phyloP scores from a whole-genome alignment of 1,140 invertebrate species.

The Lamellibrachia luymesi region DNA sequence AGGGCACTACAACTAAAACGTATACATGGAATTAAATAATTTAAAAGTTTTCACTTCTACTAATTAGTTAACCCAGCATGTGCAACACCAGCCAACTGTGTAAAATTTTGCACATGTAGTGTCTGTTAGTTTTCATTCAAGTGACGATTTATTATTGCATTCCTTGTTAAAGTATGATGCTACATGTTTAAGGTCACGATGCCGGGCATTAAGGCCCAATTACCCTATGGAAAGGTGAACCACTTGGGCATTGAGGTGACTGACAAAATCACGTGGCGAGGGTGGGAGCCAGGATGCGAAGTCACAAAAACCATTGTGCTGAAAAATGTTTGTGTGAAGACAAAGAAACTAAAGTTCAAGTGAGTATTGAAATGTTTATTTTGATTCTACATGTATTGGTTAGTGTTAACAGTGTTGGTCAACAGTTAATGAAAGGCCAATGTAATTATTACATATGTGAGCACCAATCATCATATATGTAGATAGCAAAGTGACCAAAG shows the following conservation, averaged over 20 bases:
- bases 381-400: too few species aligned
- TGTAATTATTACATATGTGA: neutral
- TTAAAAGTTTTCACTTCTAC: too few species aligned
- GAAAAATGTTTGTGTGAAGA: constrained; percentile 54
- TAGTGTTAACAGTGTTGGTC: too few species aligned
- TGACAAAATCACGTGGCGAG: constrained; percentile 46
- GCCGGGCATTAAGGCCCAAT: constrained; percentile 19
- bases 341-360: constrained; percentile 54
- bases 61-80: too few species aligned
- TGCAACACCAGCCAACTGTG: too few species aligned
- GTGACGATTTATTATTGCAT: too few species aligned
- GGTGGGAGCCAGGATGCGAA: constrained; percentile 54
- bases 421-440: too few species aligned
- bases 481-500: constrained; percentile 12
- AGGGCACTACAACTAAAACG: too few species aligned
- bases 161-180: too few species aligned
- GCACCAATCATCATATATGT: neutral
- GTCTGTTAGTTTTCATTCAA: too few species aligned
- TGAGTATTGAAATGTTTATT: constrained; percentile 30
- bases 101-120: too few species aligned
- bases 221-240: constrained; percentile 14
- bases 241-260: constrained; percentile 51
- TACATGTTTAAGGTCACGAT: neutral
- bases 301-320: constrained; percentile 54
- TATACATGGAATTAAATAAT: too few species aligned